Evolutionary conservation across 1,140 invertebrate genomes (phyloP).

Genomic region (Lepidurus apus): DNA sequence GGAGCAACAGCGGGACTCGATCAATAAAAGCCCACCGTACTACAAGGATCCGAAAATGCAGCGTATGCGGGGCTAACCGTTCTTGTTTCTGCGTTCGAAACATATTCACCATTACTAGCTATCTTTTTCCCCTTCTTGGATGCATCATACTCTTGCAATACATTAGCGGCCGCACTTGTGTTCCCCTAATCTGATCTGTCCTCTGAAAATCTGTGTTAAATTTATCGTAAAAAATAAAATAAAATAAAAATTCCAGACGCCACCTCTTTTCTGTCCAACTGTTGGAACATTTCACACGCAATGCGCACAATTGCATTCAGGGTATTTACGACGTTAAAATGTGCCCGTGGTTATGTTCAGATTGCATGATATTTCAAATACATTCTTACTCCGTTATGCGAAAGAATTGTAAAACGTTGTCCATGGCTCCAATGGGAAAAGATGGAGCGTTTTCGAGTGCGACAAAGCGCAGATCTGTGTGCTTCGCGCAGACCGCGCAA

Average conservation of each 20-base stretch:
- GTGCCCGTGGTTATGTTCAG: background rate
- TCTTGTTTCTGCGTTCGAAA: background rate
- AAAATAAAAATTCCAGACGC: too few relatives aligned
- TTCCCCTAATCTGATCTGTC: too few relatives aligned
- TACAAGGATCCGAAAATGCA: background rate
- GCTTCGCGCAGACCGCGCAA: slow-evolving; percentile 1
- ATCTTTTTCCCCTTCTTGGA: too few relatives aligned
- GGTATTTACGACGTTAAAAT: background rate
- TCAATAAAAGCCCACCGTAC: slow-evolving; percentile 1
- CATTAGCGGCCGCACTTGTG: too few relatives aligned
- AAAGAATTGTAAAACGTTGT: background rate
- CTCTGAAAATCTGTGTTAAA: too few relatives aligned
- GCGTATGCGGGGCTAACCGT: background rate
- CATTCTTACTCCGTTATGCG: background rate
- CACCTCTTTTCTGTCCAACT: too few relatives aligned
- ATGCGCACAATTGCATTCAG: too few relatives aligned
- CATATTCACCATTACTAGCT: background rate
- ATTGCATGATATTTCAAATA: background rate
- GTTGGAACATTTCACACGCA: too few relatives aligned
- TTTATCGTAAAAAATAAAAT: too few relatives aligned
- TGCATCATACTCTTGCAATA: too few relatives aligned
- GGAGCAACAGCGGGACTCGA: background rate
- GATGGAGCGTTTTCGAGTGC: background rate
- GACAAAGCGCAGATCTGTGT: background rate
- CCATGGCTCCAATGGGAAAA: background rate